Conservation (phyloP, 2,113 vertebrate genomes). For the Myotis brandtii region DNA sequence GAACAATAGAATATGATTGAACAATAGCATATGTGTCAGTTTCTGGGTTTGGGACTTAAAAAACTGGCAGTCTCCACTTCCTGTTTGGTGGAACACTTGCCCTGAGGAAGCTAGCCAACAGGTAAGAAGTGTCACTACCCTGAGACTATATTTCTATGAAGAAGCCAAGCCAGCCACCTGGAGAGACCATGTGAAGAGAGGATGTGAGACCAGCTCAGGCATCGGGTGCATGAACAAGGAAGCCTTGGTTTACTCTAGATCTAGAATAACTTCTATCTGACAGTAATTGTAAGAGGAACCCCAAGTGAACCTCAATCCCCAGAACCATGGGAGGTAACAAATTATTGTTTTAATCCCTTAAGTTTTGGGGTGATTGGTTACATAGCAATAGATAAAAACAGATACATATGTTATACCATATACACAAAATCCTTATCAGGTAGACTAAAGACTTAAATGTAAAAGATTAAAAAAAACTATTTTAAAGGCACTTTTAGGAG, state of each 20-base stretch:
- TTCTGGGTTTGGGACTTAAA: neutral
- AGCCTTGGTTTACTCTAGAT: neutral
- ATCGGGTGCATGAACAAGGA: neutral
- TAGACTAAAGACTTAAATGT: neutral
- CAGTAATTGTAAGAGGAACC: neutral
- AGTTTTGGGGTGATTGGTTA: neutral
- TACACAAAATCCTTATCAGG: neutral
- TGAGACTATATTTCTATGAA: neutral
- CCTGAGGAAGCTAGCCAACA: neutral
- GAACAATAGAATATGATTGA: neutral
- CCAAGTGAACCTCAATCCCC: neutral
- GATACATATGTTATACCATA: neutral
- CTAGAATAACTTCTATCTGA: neutral
- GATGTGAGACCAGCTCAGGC: neutral
- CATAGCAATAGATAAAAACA: neutral
- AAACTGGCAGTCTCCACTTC: slow-evolving; percentile 11
- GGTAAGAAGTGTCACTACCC: neutral
- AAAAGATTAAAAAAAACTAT: neutral
- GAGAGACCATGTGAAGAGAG: neutral
- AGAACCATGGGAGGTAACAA: neutral
- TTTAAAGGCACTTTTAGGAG: neutral
- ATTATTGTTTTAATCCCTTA: neutral
- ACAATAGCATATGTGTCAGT: neutral
- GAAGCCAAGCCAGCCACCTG: neutral
- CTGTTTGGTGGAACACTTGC: neutral